A percentile compares a stretch with the other conserved stretches of the same genome.
Conservation (phyloP, 2,113 vertebrate genomes). For the Rousettus leschenaultii region DNA sequence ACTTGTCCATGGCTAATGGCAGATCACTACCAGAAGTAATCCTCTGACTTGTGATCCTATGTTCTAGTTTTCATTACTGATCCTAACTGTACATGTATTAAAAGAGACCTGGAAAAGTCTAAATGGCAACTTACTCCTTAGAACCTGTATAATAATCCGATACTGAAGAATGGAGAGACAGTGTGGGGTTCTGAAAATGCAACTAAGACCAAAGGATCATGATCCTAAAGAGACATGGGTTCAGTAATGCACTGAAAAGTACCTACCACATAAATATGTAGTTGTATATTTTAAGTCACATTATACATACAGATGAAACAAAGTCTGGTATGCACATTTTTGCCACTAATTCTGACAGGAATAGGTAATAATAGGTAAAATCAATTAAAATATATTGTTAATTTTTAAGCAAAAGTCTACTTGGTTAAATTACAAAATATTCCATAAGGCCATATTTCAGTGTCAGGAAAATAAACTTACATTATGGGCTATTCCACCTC, state of each 20-base stretch:
- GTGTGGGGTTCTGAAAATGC: neutral
- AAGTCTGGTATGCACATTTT: neutral
- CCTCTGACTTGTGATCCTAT: neutral
- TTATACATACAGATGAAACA: neutral
- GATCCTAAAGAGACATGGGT: neutral
- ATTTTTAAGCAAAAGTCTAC: neutral
- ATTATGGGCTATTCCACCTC: neutral
- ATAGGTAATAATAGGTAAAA: neutral
- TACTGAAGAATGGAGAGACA: neutral
- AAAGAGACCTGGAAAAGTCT: neutral
- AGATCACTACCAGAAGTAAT: neutral
- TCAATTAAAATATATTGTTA: neutral
- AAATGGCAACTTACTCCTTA: neutral
- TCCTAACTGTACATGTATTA: neutral
- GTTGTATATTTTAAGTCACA: neutral
- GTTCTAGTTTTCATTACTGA: neutral
- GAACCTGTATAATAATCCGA: neutral
- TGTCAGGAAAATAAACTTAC: neutral
- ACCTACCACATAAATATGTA: accelerated
- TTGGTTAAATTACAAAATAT: conserved; percentile 24
- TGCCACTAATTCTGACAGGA: neutral
- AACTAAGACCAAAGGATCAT: neutral
- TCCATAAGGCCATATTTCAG: neutral
- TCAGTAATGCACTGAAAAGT: neutral
- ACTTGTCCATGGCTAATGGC: neutral